These are phyloP conservation scores for Elephas maximus DNA, from an alignment of 2,113 vertebrate genomes.

Conservation along the genomic window DNA sequence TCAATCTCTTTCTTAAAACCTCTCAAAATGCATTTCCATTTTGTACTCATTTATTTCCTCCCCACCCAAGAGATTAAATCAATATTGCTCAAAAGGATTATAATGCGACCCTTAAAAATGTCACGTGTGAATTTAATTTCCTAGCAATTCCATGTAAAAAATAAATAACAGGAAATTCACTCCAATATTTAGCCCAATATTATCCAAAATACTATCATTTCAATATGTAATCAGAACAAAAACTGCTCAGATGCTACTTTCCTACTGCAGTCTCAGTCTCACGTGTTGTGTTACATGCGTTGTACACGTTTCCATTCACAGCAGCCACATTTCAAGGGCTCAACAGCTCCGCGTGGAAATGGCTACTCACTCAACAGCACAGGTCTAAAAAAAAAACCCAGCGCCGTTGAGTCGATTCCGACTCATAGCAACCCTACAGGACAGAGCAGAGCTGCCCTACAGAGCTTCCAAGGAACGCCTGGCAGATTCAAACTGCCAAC, in stretches of 20 bases:
- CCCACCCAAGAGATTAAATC: background rate
- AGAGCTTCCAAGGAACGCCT: too few relatives aligned
- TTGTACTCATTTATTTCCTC: background rate
- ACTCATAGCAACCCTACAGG: too few relatives aligned
- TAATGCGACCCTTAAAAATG: background rate
- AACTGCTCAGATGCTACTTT: background rate
- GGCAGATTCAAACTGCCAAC: too few relatives aligned
- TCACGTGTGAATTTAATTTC: background rate
- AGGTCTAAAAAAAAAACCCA: too few relatives aligned
- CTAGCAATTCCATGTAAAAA: background rate
- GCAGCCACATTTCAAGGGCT: background rate
- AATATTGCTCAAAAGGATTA: background rate
- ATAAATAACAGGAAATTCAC: too few relatives aligned
- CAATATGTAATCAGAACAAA: background rate
- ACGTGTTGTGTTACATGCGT: background rate
- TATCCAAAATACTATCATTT: constrained; percentile 10
- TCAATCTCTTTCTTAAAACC: background rate
- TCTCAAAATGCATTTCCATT: background rate
- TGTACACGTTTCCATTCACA: background rate
- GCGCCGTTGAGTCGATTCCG: too few relatives aligned
- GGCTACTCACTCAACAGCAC: too few relatives aligned
- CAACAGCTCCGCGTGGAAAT: background rate
- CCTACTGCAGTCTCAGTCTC: background rate
- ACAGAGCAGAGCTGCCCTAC: too few relatives aligned
- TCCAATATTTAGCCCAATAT: background rate